A percentile compares a stretch with the other conserved stretches of the same genome.
These are phyloP conservation scores for Thripadectes ignobilis DNA, from an alignment of 2,797 vertebrate genomes.

Conservation along the genomic window DNA sequence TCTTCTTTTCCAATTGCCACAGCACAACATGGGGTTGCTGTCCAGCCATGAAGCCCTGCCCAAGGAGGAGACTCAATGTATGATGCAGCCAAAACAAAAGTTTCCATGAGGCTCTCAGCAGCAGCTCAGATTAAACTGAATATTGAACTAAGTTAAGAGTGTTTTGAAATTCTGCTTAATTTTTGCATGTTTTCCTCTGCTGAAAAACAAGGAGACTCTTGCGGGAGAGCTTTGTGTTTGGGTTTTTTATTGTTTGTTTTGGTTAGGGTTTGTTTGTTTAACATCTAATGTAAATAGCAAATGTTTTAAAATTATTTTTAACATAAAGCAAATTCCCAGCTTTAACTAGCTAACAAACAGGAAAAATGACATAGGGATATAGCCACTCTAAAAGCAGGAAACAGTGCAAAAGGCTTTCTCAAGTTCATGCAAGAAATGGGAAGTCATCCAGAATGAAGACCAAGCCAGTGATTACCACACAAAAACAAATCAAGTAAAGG, in stretches of 20 bases:
- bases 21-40: not conserved
- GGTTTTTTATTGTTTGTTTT: not conserved
- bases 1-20: not conserved
- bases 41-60: not conserved
- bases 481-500: not conserved
- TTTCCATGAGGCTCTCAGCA: not conserved
- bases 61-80: not conserved
- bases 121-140: not conserved
- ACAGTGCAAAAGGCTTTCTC: not conserved
- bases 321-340: not conserved
- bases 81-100: conserved; percentile 6
- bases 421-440: not conserved
- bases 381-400: not conserved
- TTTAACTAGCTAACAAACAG: not conserved
- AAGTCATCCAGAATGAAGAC: not conserved
- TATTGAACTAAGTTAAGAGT: not conserved
- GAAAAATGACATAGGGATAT: not conserved
- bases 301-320: not conserved
- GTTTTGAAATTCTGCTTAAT: not conserved
- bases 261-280: not conserved
- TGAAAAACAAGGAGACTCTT: not conserved
- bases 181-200: not conserved
- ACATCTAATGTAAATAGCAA: not conserved
- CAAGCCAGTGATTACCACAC: not conserved
- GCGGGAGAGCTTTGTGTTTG: not conserved